Percentiles rank a stretch among this genome's conserved stretches.
These are phyloP conservation scores for Propithecus perrieri DNA, from an alignment of 2,797 vertebrate genomes.

Conservation along the genomic window DNA sequence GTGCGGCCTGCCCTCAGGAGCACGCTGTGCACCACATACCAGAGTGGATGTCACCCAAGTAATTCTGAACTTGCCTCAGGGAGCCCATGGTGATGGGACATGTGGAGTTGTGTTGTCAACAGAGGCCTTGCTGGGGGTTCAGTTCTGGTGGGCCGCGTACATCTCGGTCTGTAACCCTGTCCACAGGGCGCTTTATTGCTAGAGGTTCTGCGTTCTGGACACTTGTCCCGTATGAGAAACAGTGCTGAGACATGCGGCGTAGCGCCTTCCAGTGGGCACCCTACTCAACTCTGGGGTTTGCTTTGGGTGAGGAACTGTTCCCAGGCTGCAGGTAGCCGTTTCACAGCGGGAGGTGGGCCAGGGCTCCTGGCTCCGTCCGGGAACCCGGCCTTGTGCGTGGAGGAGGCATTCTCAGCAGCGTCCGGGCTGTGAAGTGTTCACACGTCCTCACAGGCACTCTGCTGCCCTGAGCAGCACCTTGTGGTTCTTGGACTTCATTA, in stretches of 20 bases:
- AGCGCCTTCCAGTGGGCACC: not conserved
- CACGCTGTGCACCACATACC: fast-evolving
- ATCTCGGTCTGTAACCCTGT: fast-evolving
- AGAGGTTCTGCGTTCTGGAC: fast-evolving
- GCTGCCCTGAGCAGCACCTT: fast-evolving
- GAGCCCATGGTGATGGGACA: not conserved
- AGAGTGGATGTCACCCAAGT: not conserved
- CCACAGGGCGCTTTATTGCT: fast-evolving
- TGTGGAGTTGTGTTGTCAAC: fast-evolving
- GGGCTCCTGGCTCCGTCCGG: not conserved
- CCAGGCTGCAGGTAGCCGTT: not conserved
- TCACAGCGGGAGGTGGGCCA: not conserved
- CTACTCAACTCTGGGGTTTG: not conserved
- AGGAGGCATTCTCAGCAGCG: fast-evolving
- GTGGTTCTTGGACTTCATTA: fast-evolving
- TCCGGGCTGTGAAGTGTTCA: not conserved
- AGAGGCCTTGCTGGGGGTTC: not conserved
- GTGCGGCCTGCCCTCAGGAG: too few species aligned
- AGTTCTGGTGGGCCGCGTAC: fast-evolving
- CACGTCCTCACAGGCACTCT: fast-evolving
- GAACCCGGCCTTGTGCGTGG: not conserved
- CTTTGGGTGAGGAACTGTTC: not conserved
- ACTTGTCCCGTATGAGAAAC: fast-evolving
- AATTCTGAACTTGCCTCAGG: not conserved
- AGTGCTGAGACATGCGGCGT: not conserved